phyloP scores from a whole-genome alignment of 2,797 vertebrate genomes.

The Xyrichtys novacula region DNA sequence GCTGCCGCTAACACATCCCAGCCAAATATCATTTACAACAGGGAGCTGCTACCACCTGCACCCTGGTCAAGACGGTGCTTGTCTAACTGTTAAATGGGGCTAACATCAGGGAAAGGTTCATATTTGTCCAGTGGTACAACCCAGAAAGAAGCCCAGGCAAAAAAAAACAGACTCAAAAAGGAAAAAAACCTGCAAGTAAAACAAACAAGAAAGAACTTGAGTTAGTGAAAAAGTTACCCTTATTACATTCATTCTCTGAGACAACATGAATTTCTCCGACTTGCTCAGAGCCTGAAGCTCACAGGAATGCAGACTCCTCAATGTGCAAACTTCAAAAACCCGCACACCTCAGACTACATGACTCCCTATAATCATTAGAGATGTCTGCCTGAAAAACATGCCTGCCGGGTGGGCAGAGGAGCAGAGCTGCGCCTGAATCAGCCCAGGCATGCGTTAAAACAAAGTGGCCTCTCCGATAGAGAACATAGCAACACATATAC shows the following conservation, averaged over 20 bases:
- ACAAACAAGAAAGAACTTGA: background rate
- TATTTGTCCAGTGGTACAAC: slow-evolving; percentile 34
- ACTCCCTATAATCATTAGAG: slow-evolving; percentile 83
- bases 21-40: slow-evolving; percentile 67
- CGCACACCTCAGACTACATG: slow-evolving; percentile 62
- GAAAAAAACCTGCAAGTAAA: background rate
- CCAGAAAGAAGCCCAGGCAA: background rate
- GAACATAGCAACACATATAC: slow-evolving; percentile 59
- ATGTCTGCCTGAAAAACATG: slow-evolving; percentile 80
- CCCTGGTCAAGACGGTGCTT: slow-evolving; percentile 64
- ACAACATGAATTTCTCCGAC: slow-evolving; percentile 19
- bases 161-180: background rate
- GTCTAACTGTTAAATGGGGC: slow-evolving; percentile 62
- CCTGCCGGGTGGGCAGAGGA: slow-evolving; percentile 75
- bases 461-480: slow-evolving; percentile 75
- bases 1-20: slow-evolving; percentile 66
- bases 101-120: slow-evolving; percentile 42
- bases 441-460: slow-evolving; percentile 85
- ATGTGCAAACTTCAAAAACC: slow-evolving; percentile 39
- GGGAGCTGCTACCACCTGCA: slow-evolving; percentile 60
- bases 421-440: slow-evolving; percentile 78
- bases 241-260: background rate
- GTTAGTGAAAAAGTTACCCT: slow-evolving; percentile 5
- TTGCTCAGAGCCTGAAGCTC: slow-evolving; percentile 24
- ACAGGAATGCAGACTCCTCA: slow-evolving; percentile 19